A percentile compares a stretch with the other conserved stretches of the same genome.
phyloP scores from a whole-genome alignment of 2,113 vertebrate species.

The Rhagologus leucostigma region DNA sequence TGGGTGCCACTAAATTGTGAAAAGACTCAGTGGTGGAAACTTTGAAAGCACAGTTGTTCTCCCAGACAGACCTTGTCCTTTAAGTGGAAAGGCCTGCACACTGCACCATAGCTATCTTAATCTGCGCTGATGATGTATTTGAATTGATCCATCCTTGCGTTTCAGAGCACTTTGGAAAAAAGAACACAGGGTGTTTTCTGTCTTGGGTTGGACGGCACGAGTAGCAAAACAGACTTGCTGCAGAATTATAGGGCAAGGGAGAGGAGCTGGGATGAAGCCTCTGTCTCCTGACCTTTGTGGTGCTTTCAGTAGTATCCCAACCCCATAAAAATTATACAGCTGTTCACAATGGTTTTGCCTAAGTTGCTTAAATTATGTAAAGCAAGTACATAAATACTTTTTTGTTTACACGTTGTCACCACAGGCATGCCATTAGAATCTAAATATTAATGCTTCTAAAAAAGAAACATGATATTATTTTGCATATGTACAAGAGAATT shows the following conservation, averaged over 20 bases:
- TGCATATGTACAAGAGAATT: background rate
- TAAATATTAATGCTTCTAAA: background rate
- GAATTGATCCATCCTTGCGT: background rate
- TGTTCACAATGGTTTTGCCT: background rate
- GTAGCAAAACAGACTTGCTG: background rate
- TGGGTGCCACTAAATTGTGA: background rate
- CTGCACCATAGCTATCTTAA: background rate
- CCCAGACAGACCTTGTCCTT: background rate
- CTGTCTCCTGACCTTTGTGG: background rate
- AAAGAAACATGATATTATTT: background rate
- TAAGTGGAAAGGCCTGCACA: background rate
- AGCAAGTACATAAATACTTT: background rate
- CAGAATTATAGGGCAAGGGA: background rate
- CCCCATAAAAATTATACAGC: background rate
- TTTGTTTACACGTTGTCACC: background rate
- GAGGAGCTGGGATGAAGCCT: background rate
- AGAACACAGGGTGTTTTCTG: background rate
- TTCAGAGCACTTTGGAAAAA: background rate
- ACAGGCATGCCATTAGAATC: background rate
- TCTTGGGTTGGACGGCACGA: fast-evolving
- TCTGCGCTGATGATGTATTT: fast-evolving
- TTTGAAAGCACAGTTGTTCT: background rate
- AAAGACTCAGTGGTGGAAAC: background rate
- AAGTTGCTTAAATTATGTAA: background rate
- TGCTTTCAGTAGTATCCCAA: background rate